Base-by-base conservation (phyloP, 1,140 invertebrate genomes). In the Mamestra configurata region DNA sequence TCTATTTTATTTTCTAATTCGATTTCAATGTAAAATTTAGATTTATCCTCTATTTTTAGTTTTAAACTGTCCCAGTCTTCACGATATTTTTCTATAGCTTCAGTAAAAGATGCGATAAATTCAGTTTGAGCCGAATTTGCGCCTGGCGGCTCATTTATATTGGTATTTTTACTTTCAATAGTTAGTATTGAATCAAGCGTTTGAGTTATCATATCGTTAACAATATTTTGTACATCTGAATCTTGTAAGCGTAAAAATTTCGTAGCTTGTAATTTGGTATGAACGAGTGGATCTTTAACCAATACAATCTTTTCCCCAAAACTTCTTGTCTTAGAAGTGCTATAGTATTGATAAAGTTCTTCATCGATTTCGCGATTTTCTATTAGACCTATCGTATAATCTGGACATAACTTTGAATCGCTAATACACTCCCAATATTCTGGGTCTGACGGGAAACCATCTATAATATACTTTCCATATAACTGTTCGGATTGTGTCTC, bases 391-490 rank as follows among this genome's bases (percentile, higher is more conserved):
- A 96, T 90, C 1, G 95, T 90, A 81, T 96, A 93, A 83, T 96
- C 96, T 18, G 96, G 95, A 10, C 92, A 77, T 70, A 95, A 88
- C n/a, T 94, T 90, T 20, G 87, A 82, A 22, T 94, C 89, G 3
- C 78, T 84, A 6, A 96, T 82, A 73, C 86, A 88, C 72, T 86
- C 84, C 90, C 96, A 95, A 81, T 92, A 88, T 79, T 96, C 93
- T n/a, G 89, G 43, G 80, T 95, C 90, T 15, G 90, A 84, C 27
- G 93, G 89, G 90, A 96, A 95, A 4, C 94, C 96, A 87, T 96
- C 96, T 31, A 97, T 88, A 79, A 97, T 94, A 94, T 95, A 96
- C 73, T 95, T 95, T 15, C 95, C 94, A 82, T 94, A 95, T 72
- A 76, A 15, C 76, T 87, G 61, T 72, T 91, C 68, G 79, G 79